Percentiles rank a stretch among this genome's conserved stretches.
Evolutionary conservation across 37 sponge, comb jelly and placozoan species (phyloP).

Genomic region (Chondrosia reniformis): DNA sequence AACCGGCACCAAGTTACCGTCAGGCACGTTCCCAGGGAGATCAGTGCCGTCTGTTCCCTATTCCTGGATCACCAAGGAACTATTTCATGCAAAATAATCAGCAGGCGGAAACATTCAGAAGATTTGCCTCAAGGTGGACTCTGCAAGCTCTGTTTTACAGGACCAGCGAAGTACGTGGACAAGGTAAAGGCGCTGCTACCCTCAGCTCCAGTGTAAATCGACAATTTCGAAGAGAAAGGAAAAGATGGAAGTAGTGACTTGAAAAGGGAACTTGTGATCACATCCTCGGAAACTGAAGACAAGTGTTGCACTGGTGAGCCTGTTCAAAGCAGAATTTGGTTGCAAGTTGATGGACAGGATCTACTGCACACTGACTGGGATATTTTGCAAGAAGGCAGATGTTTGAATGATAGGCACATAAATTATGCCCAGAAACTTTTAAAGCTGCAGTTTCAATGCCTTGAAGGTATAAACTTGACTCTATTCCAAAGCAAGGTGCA

Average conservation of each 20-base stretch:
- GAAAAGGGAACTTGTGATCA: constrained; percentile 1
- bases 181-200: constrained; percentile 19
- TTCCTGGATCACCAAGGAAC: constrained; percentile 25
- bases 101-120: constrained; percentile 8
- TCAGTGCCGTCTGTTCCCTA: constrained; percentile 16
- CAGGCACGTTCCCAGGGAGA: constrained; percentile 21
- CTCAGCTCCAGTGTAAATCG: not conserved
- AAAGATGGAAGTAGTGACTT: not conserved
- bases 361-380: not conserved
- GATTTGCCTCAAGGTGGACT: constrained; percentile 28
- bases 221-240: constrained; percentile 2
- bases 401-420: constrained; percentile 8
- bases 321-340: constrained; percentile 9
- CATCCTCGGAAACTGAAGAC: constrained; percentile 13
- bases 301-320: constrained; percentile 14
- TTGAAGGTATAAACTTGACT: constrained; percentile 4
- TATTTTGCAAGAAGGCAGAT: constrained; percentile 3
- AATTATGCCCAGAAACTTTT: constrained; percentile 10
- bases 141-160: constrained; percentile 15
- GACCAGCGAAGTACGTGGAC: constrained; percentile 24
- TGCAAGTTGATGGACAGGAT: constrained; percentile 9
- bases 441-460: not conserved
- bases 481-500: constrained; percentile 5
- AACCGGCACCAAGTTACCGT: not conserved
- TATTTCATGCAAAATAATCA: not conserved